phyloP scores from a whole-genome alignment of 2,113 vertebrate species.

The Tringa solitaria region DNA sequence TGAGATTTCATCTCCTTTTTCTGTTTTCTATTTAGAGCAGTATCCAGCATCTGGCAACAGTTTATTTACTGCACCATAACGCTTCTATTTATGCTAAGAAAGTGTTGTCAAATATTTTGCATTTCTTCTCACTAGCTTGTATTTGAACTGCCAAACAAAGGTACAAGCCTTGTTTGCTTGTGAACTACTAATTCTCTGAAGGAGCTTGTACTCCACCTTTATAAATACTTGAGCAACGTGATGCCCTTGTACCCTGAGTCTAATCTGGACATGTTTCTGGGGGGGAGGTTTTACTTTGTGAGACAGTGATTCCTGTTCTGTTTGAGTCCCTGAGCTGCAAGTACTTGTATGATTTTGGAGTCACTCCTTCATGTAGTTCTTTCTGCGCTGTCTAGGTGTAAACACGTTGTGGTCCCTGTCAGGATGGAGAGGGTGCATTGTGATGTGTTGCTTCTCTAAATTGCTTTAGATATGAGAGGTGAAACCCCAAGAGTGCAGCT shows the following conservation, averaged over 20 bases:
- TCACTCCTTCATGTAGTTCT: background rate
- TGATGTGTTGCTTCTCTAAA: background rate
- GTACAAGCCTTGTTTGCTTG: background rate
- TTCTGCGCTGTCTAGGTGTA: background rate
- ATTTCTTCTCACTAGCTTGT: background rate
- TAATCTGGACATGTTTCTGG: background rate
- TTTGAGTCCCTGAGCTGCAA: background rate
- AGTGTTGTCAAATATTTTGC: background rate
- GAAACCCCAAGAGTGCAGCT: background rate
- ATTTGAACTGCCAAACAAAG: background rate
- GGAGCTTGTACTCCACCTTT: background rate
- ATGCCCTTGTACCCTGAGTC: background rate
- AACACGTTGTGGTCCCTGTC: background rate
- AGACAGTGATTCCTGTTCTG: background rate
- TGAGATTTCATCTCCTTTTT: background rate
- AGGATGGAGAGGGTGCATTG: background rate
- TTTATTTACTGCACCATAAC: background rate
- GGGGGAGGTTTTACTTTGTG: background rate
- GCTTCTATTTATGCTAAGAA: background rate
- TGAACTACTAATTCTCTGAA: background rate
- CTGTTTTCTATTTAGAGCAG: background rate
- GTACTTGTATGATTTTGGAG: background rate
- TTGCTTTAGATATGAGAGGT: background rate
- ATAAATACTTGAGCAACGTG: background rate
- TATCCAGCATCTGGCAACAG: background rate